Percentiles rank a stretch among this genome's conserved stretches.
These are phyloP conservation scores for Xestia ashworthii DNA, from an alignment of 2,888 invertebrate genomes.

Conservation along the genomic window DNA sequence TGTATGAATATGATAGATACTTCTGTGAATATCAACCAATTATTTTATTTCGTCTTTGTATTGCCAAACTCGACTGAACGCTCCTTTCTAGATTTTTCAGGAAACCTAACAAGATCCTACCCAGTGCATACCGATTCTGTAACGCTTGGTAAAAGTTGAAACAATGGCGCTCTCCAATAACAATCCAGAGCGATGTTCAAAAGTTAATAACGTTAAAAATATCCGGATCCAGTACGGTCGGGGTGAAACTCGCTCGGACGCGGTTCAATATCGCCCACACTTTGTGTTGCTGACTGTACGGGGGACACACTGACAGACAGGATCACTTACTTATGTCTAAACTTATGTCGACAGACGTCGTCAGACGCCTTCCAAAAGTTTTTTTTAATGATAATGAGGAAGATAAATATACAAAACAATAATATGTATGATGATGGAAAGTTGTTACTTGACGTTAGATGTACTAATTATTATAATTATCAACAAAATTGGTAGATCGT, in stretches of 20 bases:
- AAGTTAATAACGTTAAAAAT: constrained; percentile 69
- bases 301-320: constrained; percentile 20
- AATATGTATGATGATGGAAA: not conserved
- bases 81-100: not conserved
- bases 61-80: not conserved
- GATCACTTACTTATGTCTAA: not conserved
- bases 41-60: too few species aligned
- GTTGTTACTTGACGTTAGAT: not conserved
- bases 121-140: not conserved
- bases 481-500: not conserved
- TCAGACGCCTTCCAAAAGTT: not conserved
- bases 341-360: too few species aligned
- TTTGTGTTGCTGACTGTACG: constrained; percentile 50
- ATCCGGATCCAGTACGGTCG: constrained; percentile 45
- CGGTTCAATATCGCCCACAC: constrained; percentile 60
- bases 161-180: constrained; percentile 54
- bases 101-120: not conserved
- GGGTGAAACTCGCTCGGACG: constrained; percentile 40
- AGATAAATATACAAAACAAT: not conserved
- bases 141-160: constrained; percentile 19
- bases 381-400: not conserved
- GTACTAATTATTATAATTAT: constrained; percentile 1
- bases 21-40: not conserved
- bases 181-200: constrained; percentile 56
- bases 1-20: not conserved